Evolutionary conservation across 2,113 vertebrate species (phyloP), one percentile per base, ranked within the genome.

Genomic region (Eulacestoma nigropectus): DNA sequence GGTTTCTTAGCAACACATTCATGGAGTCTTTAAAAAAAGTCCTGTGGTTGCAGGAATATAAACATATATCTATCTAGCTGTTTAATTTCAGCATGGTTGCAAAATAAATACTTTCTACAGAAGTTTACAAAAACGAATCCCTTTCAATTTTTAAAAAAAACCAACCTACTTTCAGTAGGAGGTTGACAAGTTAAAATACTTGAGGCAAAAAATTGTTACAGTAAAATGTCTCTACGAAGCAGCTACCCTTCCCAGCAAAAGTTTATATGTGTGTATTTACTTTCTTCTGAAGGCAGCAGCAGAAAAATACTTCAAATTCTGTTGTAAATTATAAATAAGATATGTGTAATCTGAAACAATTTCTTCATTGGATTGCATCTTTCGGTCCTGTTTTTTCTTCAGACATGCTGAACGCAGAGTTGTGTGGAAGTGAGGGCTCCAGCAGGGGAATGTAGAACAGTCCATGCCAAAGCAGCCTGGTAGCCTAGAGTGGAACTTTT

Each of bases 81-180:
- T 95, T 92, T 95, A 64, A 92, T 76, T 94, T 87, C 42, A 74
- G 91, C 49, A 95, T 95, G 84, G 89, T 89, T 95, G 94, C 91
- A 95, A 95, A 95, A 93, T 91, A 95, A 96, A 96, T 95, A 93
- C 57, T 79, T 37, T 47, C 21, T 76, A 49, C 64, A 85, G 72
- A 80, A 88, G 27, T 89, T 93, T 91, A 64, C 47, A 77, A 74
- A 87, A 86, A 83, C 83, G 87, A 93, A 83, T 52, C 25, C 11
- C 35, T 73, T 89, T 89, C 6, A 49, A 10, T 25, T 25, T 37
- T 46, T 41, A 7, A 3, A 13, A 47, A 59, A 47, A 16, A 13
- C 5, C 9, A 47, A 67, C 32, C 26, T 89, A 18, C 20, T 91
- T 83, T 39, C 35, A 30, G 77, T 72, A 79, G 50, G 68, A 62